Conservation (phyloP, 2,113 vertebrate genomes). For the Nasalis larvatus region DNA sequence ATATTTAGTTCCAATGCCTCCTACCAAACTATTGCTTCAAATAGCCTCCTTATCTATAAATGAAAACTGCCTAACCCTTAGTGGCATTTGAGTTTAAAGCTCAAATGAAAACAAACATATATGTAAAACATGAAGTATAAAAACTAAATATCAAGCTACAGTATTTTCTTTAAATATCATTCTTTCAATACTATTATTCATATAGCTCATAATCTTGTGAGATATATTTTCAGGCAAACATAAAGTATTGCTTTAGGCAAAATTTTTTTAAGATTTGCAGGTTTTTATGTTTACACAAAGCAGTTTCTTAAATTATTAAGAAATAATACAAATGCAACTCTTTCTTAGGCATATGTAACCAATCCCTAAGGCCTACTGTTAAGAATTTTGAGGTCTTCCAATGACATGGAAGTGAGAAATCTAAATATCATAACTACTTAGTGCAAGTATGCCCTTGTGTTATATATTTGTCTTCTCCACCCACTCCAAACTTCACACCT, state of each 20-base stretch:
- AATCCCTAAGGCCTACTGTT: background rate
- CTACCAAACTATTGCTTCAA: background rate
- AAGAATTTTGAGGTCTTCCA: slow-evolving; percentile 21
- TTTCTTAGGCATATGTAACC: background rate
- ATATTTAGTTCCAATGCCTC: background rate
- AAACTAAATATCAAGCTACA: background rate
- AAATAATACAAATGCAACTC: background rate
- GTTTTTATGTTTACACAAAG: background rate
- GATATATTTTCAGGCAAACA: background rate
- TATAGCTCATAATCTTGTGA: background rate
- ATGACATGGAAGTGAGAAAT: slow-evolving; percentile 35
- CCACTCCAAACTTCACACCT: slow-evolving; percentile 23
- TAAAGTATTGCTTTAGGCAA: background rate
- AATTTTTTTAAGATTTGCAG: background rate
- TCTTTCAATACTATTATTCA: background rate
- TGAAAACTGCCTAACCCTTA: background rate
- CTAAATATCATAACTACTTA: background rate
- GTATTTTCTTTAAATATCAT: background rate
- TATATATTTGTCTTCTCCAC: slow-evolving; percentile 22
- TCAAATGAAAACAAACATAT: background rate
- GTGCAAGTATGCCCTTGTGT: background rate
- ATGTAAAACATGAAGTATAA: background rate
- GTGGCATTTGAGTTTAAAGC: background rate
- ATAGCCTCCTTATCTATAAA: background rate
- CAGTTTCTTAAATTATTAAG: background rate